Base-by-base conservation (phyloP, 2,888 invertebrate genomes). In the Nymphalis c-album region DNA sequence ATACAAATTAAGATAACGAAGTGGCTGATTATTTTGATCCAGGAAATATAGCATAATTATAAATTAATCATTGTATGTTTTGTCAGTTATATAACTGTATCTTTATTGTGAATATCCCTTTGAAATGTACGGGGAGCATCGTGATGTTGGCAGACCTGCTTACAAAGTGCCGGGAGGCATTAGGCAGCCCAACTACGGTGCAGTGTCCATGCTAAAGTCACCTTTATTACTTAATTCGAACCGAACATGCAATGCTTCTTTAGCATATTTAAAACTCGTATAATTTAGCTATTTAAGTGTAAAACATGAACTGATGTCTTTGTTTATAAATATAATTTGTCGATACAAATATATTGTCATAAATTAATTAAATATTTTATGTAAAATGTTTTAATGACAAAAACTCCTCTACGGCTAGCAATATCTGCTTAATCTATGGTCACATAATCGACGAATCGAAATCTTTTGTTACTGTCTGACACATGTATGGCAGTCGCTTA, bases 171-270 rank as follows among this genome's bases (percentile, higher is more conserved):
- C 75, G 73, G 77, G 77, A 78, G 79, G n/a, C n/a, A n/a, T n/a
- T n/a, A n/a, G n/a, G 64, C 77, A 78, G 78, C 81, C 78, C 77
- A 73, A 75, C 80, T 80, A 82, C 78, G 73, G 81, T 81, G 82
- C 81, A 73, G 77, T 78, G 75, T 69, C 71, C 82, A 82, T 82
- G 83, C 82, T 76, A 72, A 73, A 68, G 61, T 66, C 68, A 64
- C 69, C 71, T 67, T 64, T 73, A 72, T 73, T 62, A 70, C 63
- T 72, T 60, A 63, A 64, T 60, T 55, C 61, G 51, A 72, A 70
- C 61, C 68, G 63, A 72, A 68, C 74, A 73, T 78, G 77, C 74
- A 74, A 72, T 69, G 70, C 61, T 62, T 66, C 22, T 66, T 63
- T 55, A 62, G 55, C 67, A 70, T 50, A 66, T 31, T 7, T 7